A percentile compares a stretch with the other conserved stretches of the same genome.
phyloP scores from a whole-genome alignment of 30 jellyfish, hydroid and myxozoan genomes.

The Pelagia noctiluca region DNA sequence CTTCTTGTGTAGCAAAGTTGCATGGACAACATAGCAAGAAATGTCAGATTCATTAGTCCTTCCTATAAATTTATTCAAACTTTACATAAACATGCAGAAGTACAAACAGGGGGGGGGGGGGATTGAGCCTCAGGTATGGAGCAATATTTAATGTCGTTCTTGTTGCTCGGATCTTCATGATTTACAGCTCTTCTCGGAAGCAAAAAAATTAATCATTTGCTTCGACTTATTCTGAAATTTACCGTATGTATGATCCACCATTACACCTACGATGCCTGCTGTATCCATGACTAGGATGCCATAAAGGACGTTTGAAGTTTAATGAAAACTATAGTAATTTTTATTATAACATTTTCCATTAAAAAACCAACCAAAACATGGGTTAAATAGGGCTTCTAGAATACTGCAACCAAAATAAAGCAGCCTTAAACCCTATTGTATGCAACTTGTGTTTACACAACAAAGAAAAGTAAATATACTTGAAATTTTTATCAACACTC shows the following conservation, averaged over 20 bases:
- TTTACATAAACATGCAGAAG: neutral
- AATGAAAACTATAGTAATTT: neutral
- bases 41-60: neutral
- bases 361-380: conserved; percentile 2
- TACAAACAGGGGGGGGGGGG: neutral
- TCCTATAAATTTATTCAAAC: neutral
- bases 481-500: neutral
- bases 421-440: conserved; percentile 3
- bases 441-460: conserved; percentile 3
- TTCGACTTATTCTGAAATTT: neutral
- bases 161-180: conserved; percentile 6
- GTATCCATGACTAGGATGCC: conserved; percentile 1
- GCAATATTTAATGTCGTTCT: conserved; percentile 1
- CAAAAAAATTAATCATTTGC: neutral
- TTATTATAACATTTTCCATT: neutral
- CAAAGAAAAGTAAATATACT: neutral
- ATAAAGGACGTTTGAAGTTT: conserved; percentile 2
- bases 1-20: conserved; percentile 5
- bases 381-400: conserved; percentile 2
- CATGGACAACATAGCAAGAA: neutral
- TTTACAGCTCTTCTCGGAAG: conserved; percentile 3
- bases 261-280: conserved; percentile 1
- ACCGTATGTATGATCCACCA: conserved; percentile 4
- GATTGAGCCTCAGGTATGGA: neutral
- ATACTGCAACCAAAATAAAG: neutral